These are phyloP conservation scores for Aphidoletes aphidimyza DNA, from an alignment of 2,888 invertebrate genomes.

Conservation along the genomic window DNA sequence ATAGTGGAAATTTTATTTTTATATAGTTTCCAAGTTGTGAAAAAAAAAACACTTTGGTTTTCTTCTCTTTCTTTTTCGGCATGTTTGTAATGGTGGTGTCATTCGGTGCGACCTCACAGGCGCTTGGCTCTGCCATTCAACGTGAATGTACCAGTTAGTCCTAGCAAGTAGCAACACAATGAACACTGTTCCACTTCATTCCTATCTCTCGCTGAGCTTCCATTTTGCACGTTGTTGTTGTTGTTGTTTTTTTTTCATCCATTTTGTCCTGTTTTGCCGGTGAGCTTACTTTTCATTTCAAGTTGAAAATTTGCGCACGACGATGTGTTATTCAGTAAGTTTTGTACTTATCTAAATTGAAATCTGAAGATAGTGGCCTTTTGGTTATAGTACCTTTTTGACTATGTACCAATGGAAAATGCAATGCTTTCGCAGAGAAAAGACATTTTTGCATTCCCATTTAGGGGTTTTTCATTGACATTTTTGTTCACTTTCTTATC, in stretches of 20 bases:
- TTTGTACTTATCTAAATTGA: conserved; percentile 55
- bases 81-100: conserved; percentile 47
- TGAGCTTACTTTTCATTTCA: conserved; percentile 35
- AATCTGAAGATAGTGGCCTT: conserved; percentile 55
- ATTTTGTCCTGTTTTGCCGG: not conserved
- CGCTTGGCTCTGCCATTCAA: not conserved
- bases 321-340: conserved; percentile 18
- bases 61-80: not conserved
- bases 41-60: conserved; percentile 14
- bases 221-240: not conserved
- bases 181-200: not conserved
- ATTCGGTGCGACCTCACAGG: not conserved
- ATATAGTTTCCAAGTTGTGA: not conserved
- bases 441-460: conserved; percentile 38
- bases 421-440: conserved; percentile 14
- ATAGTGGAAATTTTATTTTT: too few relatives aligned
- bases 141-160: not conserved
- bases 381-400: not conserved
- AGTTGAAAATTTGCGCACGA: conserved; percentile 43
- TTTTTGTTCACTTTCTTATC: conserved; percentile 47
- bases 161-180: conserved; percentile 30
- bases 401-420: not conserved
- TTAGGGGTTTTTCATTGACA: not conserved
- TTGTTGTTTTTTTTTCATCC: not conserved
- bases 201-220: not conserved